Conservation (phyloP, 2,797 vertebrate species). For the Rhinophrynus dorsalis region DNA sequence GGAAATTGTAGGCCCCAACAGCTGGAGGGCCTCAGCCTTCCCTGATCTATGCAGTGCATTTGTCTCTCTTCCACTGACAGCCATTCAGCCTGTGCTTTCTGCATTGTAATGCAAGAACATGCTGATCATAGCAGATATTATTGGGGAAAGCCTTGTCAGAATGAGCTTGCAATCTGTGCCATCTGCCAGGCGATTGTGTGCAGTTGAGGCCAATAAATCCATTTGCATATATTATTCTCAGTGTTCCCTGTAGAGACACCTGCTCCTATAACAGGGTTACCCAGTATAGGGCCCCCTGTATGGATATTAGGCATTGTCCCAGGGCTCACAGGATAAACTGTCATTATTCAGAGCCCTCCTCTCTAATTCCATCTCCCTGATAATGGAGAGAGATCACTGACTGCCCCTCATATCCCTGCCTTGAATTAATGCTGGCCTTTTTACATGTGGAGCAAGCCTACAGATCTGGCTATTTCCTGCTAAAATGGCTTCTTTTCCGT, state of each 20-base stretch:
- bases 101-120: not conserved
- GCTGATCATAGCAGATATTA: not conserved
- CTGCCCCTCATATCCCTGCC: not conserved
- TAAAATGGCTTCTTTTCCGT: not conserved
- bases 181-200: conserved; percentile 3
- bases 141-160: not conserved
- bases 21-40: not conserved
- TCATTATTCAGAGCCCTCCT: not conserved
- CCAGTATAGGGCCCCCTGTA: conserved; percentile 34
- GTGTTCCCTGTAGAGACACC: conserved; percentile 37
- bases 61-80: not conserved
- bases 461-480: not conserved
- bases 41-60: not conserved
- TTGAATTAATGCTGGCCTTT: not conserved
- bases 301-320: conserved; percentile 41
- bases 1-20: not conserved
- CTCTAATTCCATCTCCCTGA: conserved; percentile 20
- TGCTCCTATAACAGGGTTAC: conserved; percentile 36
- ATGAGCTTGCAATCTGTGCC: conserved; percentile 21
- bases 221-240: conserved; percentile 33
- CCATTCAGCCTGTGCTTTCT: not conserved
- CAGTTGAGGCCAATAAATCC: conserved; percentile 25
- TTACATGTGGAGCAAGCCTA: not conserved
- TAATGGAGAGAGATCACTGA: not conserved
- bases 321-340: conserved; percentile 1